Conservation (phyloP, 1,140 invertebrate genomes). For the Antheraea mylitta region DNA sequence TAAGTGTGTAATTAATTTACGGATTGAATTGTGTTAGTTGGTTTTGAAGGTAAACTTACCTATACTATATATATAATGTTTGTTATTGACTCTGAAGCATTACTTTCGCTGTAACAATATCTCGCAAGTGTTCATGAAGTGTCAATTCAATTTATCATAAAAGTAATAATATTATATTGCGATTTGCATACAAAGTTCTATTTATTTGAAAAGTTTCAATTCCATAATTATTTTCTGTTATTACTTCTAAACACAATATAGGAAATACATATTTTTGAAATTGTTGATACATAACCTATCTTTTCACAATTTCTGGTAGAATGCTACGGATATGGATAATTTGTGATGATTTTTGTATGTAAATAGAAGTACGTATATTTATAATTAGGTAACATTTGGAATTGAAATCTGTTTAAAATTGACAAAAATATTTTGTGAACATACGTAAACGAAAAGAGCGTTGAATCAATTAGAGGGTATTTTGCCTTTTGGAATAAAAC, state of each 20-base stretch:
- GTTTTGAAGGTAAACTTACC: not conserved
- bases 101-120: not conserved
- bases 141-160: not conserved
- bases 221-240: not conserved
- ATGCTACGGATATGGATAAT: not conserved
- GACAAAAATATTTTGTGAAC: too few species aligned
- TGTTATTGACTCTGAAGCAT: not conserved
- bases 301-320: not conserved
- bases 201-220: not conserved
- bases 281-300: not conserved
- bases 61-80: not conserved
- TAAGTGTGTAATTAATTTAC: not conserved
- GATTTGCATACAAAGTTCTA: not conserved
- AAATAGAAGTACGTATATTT: too few species aligned
- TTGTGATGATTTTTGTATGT: not conserved
- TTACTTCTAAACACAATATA: not conserved
- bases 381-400: too few species aligned
- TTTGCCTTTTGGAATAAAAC: too few species aligned
- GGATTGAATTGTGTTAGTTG: not conserved
- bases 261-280: not conserved
- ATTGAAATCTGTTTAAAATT: too few species aligned
- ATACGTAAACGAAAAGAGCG: too few species aligned
- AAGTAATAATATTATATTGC: not conserved
- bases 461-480: too few species aligned
- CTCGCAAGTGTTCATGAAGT: not conserved